Evolutionary conservation across 2,113 vertebrate species (phyloP).

Genomic region (Hemicordylus capensis): DNA sequence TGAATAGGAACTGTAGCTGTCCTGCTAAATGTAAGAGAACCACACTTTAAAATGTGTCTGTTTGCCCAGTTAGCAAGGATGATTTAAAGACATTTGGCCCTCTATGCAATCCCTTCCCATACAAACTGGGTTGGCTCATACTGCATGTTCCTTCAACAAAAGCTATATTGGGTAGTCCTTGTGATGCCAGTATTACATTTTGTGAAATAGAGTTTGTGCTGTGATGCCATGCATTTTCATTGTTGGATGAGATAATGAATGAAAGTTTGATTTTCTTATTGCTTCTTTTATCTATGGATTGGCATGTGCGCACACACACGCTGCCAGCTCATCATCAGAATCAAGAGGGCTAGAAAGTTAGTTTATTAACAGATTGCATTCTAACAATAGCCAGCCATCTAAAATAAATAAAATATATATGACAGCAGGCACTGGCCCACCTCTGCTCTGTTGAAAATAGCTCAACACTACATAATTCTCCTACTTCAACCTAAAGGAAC

Average conservation of each 20-base stretch:
- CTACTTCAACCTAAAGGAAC: constrained; percentile 14
- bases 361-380: constrained; percentile 7
- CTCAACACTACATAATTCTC: not conserved
- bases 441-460: constrained; percentile 10
- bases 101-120: no score
- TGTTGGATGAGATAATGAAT: no score
- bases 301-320: no score
- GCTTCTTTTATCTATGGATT: not conserved
- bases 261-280: no score
- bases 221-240: no score
- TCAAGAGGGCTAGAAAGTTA: not conserved
- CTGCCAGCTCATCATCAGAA: not conserved
- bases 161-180: not conserved
- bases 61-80: no score
- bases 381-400: not conserved
- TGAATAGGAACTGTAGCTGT: no score
- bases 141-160: constrained; percentile 6
- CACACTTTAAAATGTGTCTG: no score
- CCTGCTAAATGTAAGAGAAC: no score
- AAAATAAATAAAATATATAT: not conserved
- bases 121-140: no score
- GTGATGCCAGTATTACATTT: not conserved
- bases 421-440: not conserved
- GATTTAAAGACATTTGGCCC: no score
- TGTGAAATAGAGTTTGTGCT: not conserved